phyloP scores from a whole-genome alignment of 2,888 invertebrate genomes.

The Dicycla oo region DNA sequence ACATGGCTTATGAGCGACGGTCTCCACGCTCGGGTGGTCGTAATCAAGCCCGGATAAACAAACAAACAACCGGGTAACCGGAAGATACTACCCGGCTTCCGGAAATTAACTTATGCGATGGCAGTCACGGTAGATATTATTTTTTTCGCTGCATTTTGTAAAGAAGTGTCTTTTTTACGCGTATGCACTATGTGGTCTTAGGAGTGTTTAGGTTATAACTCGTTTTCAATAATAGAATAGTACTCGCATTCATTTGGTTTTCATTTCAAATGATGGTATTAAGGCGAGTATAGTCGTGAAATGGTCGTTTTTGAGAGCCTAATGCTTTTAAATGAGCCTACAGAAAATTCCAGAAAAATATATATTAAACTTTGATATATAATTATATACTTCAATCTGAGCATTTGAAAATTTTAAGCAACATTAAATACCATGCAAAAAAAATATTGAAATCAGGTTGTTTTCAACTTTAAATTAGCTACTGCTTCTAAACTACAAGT shows the following conservation, averaged over 20 bases:
- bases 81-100: slow-evolving; percentile 46
- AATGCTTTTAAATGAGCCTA: too few species aligned
- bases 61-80: slow-evolving; percentile 56
- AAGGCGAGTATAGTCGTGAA: too few species aligned
- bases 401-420: too few species aligned
- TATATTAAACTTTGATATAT: too few species aligned
- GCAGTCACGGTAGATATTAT: slow-evolving; percentile 35
- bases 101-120: slow-evolving; percentile 64
- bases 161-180: slow-evolving; percentile 28
- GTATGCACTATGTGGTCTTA: neutral
- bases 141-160: slow-evolving; percentile 33
- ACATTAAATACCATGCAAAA: too few species aligned
- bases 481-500: too few species aligned
- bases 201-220: neutral
- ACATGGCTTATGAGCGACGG: slow-evolving; percentile 59
- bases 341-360: too few species aligned
- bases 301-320: too few species aligned
- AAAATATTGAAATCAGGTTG: too few species aligned
- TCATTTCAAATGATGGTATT: neutral
- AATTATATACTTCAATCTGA: too few species aligned
- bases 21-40: slow-evolving; percentile 52
- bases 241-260: neutral
- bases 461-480: too few species aligned
- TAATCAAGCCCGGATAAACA: slow-evolving; percentile 68
- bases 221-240: neutral